Evolutionary conservation across 2,797 vertebrate species (phyloP).

Genomic region (Enteromius treurensis): DNA sequence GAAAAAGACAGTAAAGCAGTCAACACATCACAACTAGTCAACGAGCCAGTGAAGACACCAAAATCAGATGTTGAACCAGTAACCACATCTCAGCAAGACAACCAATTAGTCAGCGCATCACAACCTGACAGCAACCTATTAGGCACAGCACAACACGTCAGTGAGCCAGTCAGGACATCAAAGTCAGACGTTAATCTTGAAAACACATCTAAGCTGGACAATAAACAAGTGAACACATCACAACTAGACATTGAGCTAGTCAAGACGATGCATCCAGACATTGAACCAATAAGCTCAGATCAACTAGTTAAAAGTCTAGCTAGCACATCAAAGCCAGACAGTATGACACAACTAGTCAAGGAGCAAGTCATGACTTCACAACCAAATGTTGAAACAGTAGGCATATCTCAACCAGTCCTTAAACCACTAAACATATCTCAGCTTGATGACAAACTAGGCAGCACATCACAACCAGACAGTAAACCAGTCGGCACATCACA

Average conservation of each 20-base stretch:
- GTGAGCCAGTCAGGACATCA: neutral
- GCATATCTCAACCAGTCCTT: neutral
- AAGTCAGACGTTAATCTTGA: neutral
- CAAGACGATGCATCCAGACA: neutral
- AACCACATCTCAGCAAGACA: neutral
- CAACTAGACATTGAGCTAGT: neutral
- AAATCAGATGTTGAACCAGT: neutral
- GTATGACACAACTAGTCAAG: neutral
- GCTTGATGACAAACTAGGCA: too few species aligned
- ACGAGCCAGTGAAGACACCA: neutral
- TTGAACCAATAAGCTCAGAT: neutral
- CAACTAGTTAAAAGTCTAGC: neutral
- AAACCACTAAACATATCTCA: neutral
- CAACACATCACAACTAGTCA: neutral
- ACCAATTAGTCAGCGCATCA: neutral
- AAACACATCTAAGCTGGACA: neutral
- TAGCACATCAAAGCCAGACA: neutral
- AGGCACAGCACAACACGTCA: neutral
- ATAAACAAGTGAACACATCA: constrained; percentile 1
- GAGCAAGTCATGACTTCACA: neutral
- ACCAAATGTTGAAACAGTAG: neutral
- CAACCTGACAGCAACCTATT: neutral
- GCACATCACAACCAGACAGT: neutral
- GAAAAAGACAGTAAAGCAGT: neutral
- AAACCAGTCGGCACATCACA: neutral